These are phyloP conservation scores for Pristionchus mayeri DNA, from an alignment of 2,888 invertebrate species.

Conservation along the genomic window DNA sequence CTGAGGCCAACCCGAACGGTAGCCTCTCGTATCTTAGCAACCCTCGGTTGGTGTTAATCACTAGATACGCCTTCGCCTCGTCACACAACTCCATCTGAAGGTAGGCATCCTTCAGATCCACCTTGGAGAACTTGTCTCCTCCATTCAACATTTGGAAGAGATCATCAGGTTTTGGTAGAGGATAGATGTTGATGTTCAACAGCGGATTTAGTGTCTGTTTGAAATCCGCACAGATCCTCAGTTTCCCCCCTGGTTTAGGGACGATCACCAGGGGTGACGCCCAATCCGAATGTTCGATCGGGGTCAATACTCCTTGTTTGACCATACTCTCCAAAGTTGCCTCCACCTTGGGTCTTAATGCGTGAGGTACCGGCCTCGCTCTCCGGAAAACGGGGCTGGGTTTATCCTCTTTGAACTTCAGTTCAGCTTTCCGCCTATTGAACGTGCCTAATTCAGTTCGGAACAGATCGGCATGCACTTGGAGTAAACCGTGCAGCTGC, in stretches of 20 bases:
- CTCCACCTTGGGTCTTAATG: conserved; percentile 25
- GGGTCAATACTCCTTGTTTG: conserved; percentile 37
- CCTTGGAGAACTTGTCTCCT: conserved; percentile 50
- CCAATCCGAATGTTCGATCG: conserved; percentile 51
- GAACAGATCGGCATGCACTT: conserved; percentile 8
- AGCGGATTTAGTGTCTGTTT: conserved; percentile 52
- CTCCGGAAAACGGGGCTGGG: conserved; percentile 24
- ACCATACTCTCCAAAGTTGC: conserved; percentile 35
- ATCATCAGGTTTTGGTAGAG: conserved; percentile 52
- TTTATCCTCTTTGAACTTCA: conserved; percentile 41
- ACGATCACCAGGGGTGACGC: conserved; percentile 54
- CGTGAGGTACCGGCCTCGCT: conserved; percentile 37
- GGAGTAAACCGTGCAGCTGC: too few species aligned
- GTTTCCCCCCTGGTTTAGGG: conserved; percentile 51
- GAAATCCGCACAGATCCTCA: conserved; percentile 52
- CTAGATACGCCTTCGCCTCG: conserved; percentile 42
- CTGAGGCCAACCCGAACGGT: conserved; percentile 51
- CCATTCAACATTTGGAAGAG: conserved; percentile 52
- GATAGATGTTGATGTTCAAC: conserved; percentile 52
- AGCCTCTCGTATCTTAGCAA: conserved; percentile 48
- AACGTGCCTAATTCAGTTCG: conserved; percentile 13
- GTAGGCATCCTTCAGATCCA: conserved; percentile 53
- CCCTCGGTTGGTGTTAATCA: conserved; percentile 46
- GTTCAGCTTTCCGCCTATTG: background rate
- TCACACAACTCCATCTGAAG: conserved; percentile 51